Evolutionary conservation across 2,797 vertebrate genomes (phyloP), one percentile per base, ranked within the genome.

Genomic region (Sebastiscus albofasciatus): DNA sequence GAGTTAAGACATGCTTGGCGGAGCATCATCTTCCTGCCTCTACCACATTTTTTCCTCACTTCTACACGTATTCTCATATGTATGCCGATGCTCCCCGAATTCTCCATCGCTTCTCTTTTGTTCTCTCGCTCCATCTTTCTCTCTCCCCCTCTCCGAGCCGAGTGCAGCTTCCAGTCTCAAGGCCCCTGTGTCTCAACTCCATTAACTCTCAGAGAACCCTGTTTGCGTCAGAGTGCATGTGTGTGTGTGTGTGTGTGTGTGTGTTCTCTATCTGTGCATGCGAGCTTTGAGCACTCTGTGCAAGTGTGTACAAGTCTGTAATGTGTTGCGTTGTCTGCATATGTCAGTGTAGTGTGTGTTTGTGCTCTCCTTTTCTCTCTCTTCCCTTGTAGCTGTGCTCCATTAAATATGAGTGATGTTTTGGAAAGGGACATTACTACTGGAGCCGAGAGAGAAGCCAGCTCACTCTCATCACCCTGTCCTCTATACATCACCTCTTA

Each of bases 401-500:
- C 93, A 95, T 94, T 95, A 94, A 94, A 95, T 94, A 93, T 94
- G 93, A 94, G 91, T 90, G 91, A 95, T 95, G 94, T 91, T 93
- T 94, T 90, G 87, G 88, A 92, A 85, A 84, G 87, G 92, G 89
- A 92, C 91, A 87, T 91, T 90, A 90, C 91, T 87, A 90, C 77
- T 89, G 86, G 86, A 90, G 88, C 87, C 65, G 77, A 91, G 89
- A 92, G 90, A 91, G 92, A 86, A 93, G 88, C 90, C 87, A 77
- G 89, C 90, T 93, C 90, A 67, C 87, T 92, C 88, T 92, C 93
- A 93, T 94, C 91, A 88, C 89, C 86, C 82, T 89, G 74, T 85
- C 87, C 70, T 87, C 92, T 73, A 93, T 92, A 90, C 84, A 93
- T 94, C 93, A 94, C 91, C 90, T 87, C 88, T 87, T 72, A 89